phyloP scores from a whole-genome alignment of 1,140 invertebrate genomes.

The Drosophila varians region DNA sequence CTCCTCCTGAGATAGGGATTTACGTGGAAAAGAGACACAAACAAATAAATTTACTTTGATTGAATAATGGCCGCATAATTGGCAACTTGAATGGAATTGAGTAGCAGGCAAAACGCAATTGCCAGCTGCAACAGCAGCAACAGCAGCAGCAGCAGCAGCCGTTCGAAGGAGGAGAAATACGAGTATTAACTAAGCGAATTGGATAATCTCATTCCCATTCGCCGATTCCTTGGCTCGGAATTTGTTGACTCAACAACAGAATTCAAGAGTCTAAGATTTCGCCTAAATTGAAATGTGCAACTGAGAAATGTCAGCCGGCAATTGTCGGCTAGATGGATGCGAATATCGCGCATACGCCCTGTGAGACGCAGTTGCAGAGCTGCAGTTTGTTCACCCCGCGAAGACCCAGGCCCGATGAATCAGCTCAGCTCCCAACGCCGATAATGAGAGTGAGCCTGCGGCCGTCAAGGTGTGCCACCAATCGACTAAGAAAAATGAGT shows the following conservation, averaged over 20 bases:
- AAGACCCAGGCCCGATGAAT: conserved; percentile 37
- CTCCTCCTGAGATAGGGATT: conserved; percentile 38
- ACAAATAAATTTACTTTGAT: conserved; percentile 84
- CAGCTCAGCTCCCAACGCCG: no score
- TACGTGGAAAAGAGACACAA: conserved; percentile 82
- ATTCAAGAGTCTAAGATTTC: conserved; percentile 44
- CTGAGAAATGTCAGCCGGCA: conserved; percentile 77
- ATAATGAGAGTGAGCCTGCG: conserved; percentile 21
- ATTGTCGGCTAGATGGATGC: conserved; percentile 80
- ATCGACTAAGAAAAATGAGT: conserved; percentile 37
- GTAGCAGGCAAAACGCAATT: conserved; percentile 81
- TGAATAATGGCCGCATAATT: conserved; percentile 83
- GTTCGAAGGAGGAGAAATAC: background rate
- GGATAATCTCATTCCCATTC: conserved; percentile 77
- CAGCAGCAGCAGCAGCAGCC: conserved; percentile 5
- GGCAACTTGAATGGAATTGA: conserved; percentile 84
- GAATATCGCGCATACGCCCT: conserved; percentile 69
- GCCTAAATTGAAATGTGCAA: conserved; percentile 83
- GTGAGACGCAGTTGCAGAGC: conserved; percentile 34
- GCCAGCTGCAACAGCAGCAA: conserved; percentile 59
- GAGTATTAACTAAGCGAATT: conserved; percentile 75
- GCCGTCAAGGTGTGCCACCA: conserved; percentile 32
- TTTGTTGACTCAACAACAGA: conserved; percentile 23
- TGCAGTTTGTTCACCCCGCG: conserved; percentile 72
- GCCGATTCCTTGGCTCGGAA: conserved; percentile 8